Percentiles rank a stretch among this genome's conserved stretches.
Evolutionary conservation across 2,113 vertebrate genomes (phyloP).

Genomic region (Hemiprocne comata): DNA sequence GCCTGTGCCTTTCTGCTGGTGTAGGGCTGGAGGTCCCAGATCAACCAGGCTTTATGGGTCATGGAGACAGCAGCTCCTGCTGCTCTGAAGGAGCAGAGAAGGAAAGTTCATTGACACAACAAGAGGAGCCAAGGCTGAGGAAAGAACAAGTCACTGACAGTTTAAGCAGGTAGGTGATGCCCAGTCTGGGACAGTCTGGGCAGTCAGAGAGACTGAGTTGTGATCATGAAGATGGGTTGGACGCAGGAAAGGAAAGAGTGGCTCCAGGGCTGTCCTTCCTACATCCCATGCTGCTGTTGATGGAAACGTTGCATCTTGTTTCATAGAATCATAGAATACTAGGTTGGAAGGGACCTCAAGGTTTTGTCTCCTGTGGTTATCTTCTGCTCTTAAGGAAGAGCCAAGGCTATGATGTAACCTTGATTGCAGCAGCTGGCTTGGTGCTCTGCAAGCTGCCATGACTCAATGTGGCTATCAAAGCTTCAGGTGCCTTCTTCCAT

Average conservation of each 20-base stretch:
- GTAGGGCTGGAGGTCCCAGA: background rate
- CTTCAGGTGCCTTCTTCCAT: background rate
- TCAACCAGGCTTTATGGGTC: background rate
- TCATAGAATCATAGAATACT: too few relatives aligned
- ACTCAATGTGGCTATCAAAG: background rate
- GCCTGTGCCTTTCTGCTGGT: accelerated
- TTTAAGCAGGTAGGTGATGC: background rate
- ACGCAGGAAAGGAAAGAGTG: background rate
- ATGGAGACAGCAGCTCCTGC: background rate
- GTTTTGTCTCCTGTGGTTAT: background rate
- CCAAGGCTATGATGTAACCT: background rate
- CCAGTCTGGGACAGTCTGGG: background rate
- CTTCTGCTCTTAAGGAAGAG: background rate
- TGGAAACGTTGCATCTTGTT: background rate
- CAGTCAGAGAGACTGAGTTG: background rate
- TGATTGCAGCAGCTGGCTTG: background rate
- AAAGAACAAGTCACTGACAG: background rate
- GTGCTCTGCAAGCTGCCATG: background rate
- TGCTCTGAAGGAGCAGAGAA: background rate
- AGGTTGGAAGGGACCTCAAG: too few relatives aligned
- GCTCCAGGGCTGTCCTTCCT: background rate
- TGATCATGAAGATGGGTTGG: background rate
- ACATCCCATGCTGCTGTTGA: accelerated
- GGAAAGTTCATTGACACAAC: background rate
- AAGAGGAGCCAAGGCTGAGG: background rate